Conservation (phyloP, 1,140 invertebrate species). For the Drosophila leontia region DNA sequence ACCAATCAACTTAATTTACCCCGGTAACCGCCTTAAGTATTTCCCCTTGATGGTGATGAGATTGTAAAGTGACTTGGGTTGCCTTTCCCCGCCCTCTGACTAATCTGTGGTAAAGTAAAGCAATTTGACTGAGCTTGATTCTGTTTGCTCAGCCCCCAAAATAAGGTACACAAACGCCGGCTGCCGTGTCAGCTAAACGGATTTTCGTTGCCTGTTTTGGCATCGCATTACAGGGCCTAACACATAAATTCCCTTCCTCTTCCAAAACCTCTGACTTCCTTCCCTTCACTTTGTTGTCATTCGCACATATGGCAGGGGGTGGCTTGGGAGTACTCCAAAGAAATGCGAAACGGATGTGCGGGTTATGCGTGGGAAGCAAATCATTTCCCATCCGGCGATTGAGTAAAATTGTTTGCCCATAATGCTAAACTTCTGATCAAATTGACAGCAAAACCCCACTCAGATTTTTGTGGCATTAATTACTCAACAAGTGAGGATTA, state of each 20-base stretch:
- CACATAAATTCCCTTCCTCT: slow-evolving; percentile 19
- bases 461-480: slow-evolving; percentile 23
- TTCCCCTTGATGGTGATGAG: slow-evolving; percentile 6
- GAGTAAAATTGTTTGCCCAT: slow-evolving; percentile 72
- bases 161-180: slow-evolving; percentile 24
- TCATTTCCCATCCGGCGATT: slow-evolving; percentile 64
- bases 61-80: slow-evolving; percentile 6
- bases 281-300: slow-evolving; percentile 29
- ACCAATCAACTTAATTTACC: slow-evolving; percentile 19
- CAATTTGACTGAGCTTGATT: slow-evolving; percentile 39
- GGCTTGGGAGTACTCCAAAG: slow-evolving; percentile 17
- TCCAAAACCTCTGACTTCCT: slow-evolving; percentile 4
- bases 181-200: slow-evolving; percentile 37
- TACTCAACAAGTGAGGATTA: slow-evolving; percentile 32
- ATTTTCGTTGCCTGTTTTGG: slow-evolving; percentile 37
- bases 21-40: slow-evolving; percentile 3
- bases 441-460: background rate
- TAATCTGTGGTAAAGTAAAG: slow-evolving; percentile 41
- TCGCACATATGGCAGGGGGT: background rate
- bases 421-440: slow-evolving; percentile 38
- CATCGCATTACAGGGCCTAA: slow-evolving; percentile 38
- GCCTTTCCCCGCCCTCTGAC: slow-evolving; percentile 2
- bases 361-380: slow-evolving; percentile 62
- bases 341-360: slow-evolving; percentile 71
- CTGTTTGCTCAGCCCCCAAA: slow-evolving; percentile 32